These are phyloP conservation scores for Procavia capensis DNA, from an alignment of 2,113 vertebrate genomes.

Conservation along the genomic window DNA sequence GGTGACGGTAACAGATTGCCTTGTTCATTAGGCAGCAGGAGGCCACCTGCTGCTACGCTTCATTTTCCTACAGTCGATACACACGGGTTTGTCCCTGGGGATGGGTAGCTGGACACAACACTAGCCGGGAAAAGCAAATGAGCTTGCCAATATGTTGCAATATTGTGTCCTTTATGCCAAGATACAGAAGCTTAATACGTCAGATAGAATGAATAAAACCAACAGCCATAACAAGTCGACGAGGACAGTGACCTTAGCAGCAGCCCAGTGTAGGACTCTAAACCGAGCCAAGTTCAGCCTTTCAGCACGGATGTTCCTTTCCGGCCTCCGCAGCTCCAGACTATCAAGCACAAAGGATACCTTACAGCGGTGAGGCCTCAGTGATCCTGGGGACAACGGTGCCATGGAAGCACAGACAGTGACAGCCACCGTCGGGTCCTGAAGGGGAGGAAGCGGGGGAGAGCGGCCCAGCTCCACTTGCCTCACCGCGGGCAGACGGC, in stretches of 20 bases:
- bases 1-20: constrained; percentile 99
- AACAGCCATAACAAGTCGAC: constrained; percentile 89
- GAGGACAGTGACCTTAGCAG: constrained; percentile 88
- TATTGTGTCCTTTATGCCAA: constrained; percentile 98
- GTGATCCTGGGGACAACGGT: constrained; percentile 87
- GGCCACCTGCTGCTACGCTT: constrained; percentile 99
- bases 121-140: constrained; percentile 98
- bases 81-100: constrained; percentile 96
- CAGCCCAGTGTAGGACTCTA: constrained; percentile 82
- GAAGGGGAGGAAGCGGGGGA: constrained; percentile 65
- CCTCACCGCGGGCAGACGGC: constrained; percentile 82
- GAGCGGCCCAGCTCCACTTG: constrained; percentile 75
- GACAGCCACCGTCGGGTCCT: constrained; percentile 86
- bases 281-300: constrained; percentile 76
- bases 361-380: constrained; percentile 84
- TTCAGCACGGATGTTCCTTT: constrained; percentile 87
- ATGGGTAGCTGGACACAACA: constrained; percentile 95
- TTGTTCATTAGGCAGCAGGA: constrained; percentile 99
- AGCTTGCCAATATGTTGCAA: constrained; percentile 99
- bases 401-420: constrained; percentile 85
- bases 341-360: constrained; percentile 88
- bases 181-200: constrained; percentile 97
- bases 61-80: constrained; percentile 93
- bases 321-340: constrained; percentile 85
- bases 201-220: constrained; percentile 96